These are phyloP conservation scores for Ammodytes dubius DNA, from an alignment of 2,113 vertebrate genomes.

Conservation along the genomic window DNA sequence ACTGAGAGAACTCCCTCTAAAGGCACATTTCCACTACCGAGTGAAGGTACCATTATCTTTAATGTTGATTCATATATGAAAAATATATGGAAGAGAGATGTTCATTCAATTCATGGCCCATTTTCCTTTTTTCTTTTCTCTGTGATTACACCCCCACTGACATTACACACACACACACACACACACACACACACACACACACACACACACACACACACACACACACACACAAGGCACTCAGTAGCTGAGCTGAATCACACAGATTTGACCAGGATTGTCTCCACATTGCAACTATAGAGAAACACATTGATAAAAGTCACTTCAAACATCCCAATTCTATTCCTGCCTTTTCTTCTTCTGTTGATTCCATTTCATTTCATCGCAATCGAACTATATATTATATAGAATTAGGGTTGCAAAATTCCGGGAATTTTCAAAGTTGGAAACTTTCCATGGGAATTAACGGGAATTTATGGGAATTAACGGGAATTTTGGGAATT, in stretches of 20 bases:
- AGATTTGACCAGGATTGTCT: neutral
- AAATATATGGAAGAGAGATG: slow-evolving; percentile 19
- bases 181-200: no score
- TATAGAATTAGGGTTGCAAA: no score
- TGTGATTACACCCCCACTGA: slow-evolving; percentile 12
- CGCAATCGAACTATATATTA: no score
- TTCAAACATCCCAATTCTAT: neutral
- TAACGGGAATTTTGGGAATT: no score
- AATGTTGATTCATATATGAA: slow-evolving; percentile 68
- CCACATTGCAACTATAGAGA: neutral
- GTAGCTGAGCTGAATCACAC: slow-evolving; percentile 27
- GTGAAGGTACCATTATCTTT: slow-evolving; percentile 58
- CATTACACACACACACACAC: no score
- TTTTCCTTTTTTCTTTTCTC: slow-evolving; percentile 16
- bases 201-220: no score
- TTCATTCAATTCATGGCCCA: slow-evolving; percentile 41
- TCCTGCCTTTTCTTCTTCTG: neutral
- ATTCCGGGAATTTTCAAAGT: no score
- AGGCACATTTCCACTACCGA: slow-evolving; percentile 49
- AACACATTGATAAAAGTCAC: neutral
- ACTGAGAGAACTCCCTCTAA: slow-evolving; percentile 55
- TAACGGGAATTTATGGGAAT: no score
- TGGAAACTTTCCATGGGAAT: no score
- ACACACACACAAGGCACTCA: neutral
- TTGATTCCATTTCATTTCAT: neutral